These are phyloP conservation scores for Elgonia sp. DNA, from an alignment of 2,888 invertebrate genomes.

Conservation along the genomic window DNA sequence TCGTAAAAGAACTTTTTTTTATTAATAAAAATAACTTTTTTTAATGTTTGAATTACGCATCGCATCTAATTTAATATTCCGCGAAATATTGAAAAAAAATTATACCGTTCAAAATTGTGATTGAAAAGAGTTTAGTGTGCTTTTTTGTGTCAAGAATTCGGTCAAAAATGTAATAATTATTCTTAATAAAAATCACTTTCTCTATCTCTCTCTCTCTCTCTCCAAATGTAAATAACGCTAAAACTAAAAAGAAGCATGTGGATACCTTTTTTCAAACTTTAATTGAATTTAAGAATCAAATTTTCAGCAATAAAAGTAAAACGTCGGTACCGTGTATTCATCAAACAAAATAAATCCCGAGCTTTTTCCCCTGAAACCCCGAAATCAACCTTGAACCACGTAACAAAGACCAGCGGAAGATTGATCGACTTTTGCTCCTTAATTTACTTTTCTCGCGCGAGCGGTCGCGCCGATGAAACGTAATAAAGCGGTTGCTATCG, in stretches of 20 bases:
- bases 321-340: conserved; percentile 46
- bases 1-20: conserved; percentile 3
- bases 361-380: conserved; percentile 67
- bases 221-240: not conserved
- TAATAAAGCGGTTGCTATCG: conserved; percentile 74
- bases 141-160: not conserved
- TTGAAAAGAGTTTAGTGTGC: not conserved
- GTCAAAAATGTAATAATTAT: conserved; percentile 26
- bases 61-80: not conserved
- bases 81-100: too few species aligned
- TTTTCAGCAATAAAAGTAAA: conserved; percentile 64
- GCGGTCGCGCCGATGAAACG: conserved; percentile 72
- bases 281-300: conserved; percentile 69
- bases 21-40: not conserved
- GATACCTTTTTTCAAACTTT: conserved; percentile 32
- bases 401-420: conserved; percentile 73
- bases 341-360: conserved; percentile 71
- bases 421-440: conserved; percentile 75
- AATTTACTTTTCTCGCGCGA: conserved; percentile 75
- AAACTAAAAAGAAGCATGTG: conserved; percentile 21
- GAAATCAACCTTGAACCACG: conserved; percentile 74
- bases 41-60: not conserved
- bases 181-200: conserved; percentile 22
- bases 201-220: conserved; percentile 44
- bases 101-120: not conserved